A percentile compares a stretch with the other conserved stretches of the same genome.
Conservation (phyloP, 2,888 invertebrate species). For the Hirtodrosophila cameraria region DNA sequence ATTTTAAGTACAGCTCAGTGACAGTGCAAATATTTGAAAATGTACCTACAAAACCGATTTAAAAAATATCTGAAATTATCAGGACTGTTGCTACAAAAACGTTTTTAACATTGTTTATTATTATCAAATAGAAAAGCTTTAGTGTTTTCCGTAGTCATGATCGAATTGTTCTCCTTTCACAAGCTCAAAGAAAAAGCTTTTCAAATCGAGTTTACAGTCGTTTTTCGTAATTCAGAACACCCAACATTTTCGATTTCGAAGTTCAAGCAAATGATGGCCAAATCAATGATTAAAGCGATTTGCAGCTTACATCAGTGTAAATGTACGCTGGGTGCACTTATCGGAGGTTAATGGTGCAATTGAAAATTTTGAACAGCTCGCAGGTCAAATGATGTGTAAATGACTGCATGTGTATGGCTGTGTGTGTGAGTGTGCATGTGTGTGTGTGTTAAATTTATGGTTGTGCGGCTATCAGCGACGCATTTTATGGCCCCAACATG, state of each 20-base stretch:
- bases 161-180: too few relatives aligned
- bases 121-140: too few relatives aligned
- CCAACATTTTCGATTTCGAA: neutral
- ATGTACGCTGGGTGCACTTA: slow-evolving; percentile 27
- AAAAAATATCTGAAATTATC: too few relatives aligned
- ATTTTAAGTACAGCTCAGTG: too few relatives aligned
- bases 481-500: slow-evolving; percentile 54
- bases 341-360: slow-evolving; percentile 64
- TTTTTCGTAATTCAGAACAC: too few relatives aligned
- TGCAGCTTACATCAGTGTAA: slow-evolving; percentile 8
- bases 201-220: too few relatives aligned
- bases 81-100: too few relatives aligned
- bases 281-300: slow-evolving; percentile 27
- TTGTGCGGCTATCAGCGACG: slow-evolving; percentile 46
- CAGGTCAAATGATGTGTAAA: slow-evolving; percentile 70
- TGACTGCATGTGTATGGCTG: slow-evolving; percentile 16
- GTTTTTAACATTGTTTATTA: too few relatives aligned
- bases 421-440: slow-evolving; percentile 10
- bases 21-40: too few relatives aligned
- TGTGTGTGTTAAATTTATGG: slow-evolving; percentile 43
- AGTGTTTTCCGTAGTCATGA: too few relatives aligned
- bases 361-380: slow-evolving; percentile 64
- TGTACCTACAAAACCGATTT: too few relatives aligned
- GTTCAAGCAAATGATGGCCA: slow-evolving; percentile 3
- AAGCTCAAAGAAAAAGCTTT: too few relatives aligned